phyloP scores from a whole-genome alignment of 2,113 vertebrate species.

The Petrocephalus zakoni region DNA sequence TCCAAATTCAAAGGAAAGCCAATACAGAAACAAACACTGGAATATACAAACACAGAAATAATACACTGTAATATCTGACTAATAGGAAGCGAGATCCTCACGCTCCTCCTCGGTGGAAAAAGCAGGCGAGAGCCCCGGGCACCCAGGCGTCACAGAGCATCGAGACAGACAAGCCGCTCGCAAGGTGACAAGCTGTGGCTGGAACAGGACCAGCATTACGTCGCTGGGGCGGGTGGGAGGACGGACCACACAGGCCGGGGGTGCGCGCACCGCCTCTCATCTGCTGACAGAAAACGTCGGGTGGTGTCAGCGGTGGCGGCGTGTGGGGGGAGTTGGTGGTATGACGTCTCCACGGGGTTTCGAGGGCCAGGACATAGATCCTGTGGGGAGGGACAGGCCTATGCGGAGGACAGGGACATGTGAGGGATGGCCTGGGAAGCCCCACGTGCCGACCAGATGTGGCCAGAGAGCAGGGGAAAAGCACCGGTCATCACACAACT shows the following conservation, averaged over 20 bases:
- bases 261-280: neutral
- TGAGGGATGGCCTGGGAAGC: neutral
- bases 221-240: neutral
- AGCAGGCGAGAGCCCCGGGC: neutral
- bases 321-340: neutral
- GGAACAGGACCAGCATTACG: constrained; percentile 3
- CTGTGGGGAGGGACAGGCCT: neutral
- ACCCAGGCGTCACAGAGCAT: neutral
- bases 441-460: neutral
- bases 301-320: constrained; percentile 16
- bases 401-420: neutral
- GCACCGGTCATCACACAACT: neutral
- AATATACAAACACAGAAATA: neutral
- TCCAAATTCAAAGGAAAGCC: neutral
- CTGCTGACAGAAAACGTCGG: neutral
- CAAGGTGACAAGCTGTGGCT: neutral
- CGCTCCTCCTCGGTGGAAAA: neutral
- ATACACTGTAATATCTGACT: neutral
- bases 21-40: neutral
- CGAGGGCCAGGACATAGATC: neutral
- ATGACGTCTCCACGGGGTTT: neutral
- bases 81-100: neutral
- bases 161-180: neutral
- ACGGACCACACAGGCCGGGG: constrained; percentile 8
- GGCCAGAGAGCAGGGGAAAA: neutral